Conservation (phyloP, 2,113 vertebrate species). For the Saiga tatarica region DNA sequence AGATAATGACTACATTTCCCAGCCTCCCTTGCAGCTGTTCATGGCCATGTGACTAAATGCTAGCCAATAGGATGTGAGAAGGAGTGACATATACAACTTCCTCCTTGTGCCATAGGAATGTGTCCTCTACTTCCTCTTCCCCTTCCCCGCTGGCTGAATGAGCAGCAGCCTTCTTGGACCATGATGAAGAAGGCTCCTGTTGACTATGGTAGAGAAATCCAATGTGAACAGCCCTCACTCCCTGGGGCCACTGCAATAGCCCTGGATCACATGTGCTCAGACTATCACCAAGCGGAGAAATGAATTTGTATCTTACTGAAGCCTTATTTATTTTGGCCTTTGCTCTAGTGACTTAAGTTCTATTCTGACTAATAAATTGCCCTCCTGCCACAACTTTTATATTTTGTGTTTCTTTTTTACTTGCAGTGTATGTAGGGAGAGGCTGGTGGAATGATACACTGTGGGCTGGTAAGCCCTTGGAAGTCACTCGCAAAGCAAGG, state of each 20-base stretch:
- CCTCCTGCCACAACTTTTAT: background rate
- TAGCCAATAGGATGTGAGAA: background rate
- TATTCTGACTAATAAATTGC: background rate
- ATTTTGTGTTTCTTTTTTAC: background rate
- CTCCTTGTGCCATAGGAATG: background rate
- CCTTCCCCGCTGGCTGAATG: background rate
- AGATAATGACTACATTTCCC: conserved; percentile 46
- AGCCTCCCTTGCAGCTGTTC: background rate
- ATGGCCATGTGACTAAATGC: background rate
- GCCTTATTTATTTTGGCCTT: background rate
- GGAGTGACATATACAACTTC: background rate
- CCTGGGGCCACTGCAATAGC: background rate
- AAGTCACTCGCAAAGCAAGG: background rate
- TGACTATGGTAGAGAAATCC: background rate
- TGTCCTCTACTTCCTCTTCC: background rate
- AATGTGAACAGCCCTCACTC: background rate
- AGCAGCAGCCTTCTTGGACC: background rate
- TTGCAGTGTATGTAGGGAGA: background rate
- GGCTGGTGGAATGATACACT: background rate
- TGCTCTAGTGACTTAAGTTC: background rate
- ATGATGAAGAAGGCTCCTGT: background rate
- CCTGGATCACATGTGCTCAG: background rate
- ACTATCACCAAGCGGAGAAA: background rate
- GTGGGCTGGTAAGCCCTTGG: background rate
- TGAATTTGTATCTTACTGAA: background rate